Conservation (phyloP, 1,140 invertebrate genomes). For the Leptinotarsa lineolata region DNA sequence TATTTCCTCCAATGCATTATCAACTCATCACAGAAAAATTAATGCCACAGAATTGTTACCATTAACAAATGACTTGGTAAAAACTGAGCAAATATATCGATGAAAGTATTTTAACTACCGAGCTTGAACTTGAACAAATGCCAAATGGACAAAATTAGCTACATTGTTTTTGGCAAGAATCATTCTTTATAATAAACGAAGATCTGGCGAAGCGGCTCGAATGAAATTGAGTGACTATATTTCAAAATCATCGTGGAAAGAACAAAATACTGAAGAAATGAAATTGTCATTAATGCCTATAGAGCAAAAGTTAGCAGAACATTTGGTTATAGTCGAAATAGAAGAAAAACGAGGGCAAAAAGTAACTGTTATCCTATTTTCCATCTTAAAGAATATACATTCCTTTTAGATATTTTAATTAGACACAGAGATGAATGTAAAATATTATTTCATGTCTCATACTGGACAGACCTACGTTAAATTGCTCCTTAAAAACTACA, state of each 20-base stretch:
- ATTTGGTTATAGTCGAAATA: conserved; percentile 6
- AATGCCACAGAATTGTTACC: background rate
- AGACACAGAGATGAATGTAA: conserved; percentile 15
- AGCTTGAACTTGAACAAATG: too few relatives aligned
- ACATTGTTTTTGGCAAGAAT: conserved; percentile 9
- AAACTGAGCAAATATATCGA: conserved; percentile 1
- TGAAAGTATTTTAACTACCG: background rate
- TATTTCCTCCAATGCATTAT: conserved; percentile 20
- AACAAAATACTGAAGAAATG: conserved; percentile 16
- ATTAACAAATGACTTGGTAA: conserved; percentile 16
- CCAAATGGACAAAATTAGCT: too few relatives aligned
- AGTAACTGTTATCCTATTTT: conserved; percentile 14
- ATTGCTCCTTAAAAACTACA: too few relatives aligned
- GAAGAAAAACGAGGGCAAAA: conserved; percentile 15
- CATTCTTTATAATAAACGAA: conserved; percentile 26
- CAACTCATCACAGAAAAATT: conserved; percentile 11
- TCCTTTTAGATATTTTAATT: conserved; percentile 21
- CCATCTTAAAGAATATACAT: background rate
- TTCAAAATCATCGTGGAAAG: conserved; percentile 10
- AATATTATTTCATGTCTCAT: conserved; percentile 1
- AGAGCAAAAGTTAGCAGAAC: conserved; percentile 4
- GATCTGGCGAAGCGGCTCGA: conserved; percentile 24
- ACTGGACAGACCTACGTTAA: background rate
- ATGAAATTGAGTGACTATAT: conserved; percentile 22
- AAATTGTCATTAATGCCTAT: background rate